These are phyloP conservation scores for Augiades crinisus DNA, from an alignment of 2,888 invertebrate genomes.

Conservation along the genomic window DNA sequence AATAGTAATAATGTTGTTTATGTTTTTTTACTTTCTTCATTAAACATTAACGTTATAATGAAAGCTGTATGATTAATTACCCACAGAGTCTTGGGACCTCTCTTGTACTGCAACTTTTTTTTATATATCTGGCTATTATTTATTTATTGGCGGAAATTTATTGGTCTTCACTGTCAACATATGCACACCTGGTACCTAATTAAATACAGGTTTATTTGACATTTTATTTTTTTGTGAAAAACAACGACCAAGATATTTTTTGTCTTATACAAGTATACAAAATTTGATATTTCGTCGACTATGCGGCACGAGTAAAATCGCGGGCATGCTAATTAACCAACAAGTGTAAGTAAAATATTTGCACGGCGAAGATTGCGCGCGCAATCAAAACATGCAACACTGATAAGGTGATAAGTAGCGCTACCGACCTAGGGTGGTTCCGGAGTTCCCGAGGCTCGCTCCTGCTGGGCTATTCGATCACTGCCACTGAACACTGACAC, in stretches of 20 bases:
- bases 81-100: not conserved
- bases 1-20: too few species aligned
- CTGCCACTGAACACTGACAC: slow-evolving; percentile 66
- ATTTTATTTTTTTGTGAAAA: too few species aligned
- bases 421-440: slow-evolving; percentile 70
- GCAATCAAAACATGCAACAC: slow-evolving; percentile 53
- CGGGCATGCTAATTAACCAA: slow-evolving; percentile 22
- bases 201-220: too few species aligned
- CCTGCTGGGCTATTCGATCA: slow-evolving; percentile 43
- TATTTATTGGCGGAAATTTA: too few species aligned
- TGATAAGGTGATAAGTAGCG: slow-evolving; percentile 61
- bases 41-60: not conserved
- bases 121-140: too few species aligned
- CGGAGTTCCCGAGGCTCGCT: slow-evolving; percentile 50
- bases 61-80: slow-evolving; percentile 11
- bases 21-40: not conserved
- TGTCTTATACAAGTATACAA: not conserved
- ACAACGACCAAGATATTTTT: not conserved
- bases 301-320: slow-evolving; percentile 21
- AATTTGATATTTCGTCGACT: slow-evolving; percentile 5
- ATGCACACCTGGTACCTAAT: too few species aligned
- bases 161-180: too few species aligned
- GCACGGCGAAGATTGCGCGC: slow-evolving; percentile 56
- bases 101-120: too few species aligned
- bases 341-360: slow-evolving; percentile 42